Evolutionary conservation across 2,113 vertebrate species (phyloP), one percentile per base, ranked within the genome.

Genomic region (Hyla sarda): DNA sequence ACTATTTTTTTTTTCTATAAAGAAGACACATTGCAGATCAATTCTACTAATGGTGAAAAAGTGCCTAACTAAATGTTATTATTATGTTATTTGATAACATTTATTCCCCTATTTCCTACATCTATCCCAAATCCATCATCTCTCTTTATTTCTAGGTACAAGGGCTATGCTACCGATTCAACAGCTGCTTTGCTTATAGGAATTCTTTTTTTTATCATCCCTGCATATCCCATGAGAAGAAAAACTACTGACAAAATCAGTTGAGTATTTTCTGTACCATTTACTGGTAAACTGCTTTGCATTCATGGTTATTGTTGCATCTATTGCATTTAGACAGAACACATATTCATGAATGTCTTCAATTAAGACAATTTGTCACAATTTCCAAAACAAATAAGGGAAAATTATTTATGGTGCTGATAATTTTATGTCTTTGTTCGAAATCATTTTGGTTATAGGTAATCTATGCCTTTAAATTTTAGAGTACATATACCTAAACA

Each of bases 141-240:
- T 37, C 10, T 60, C 23, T 80, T 23, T 45, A 84, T 88, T 69
- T 83, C 50, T 88, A 98, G 97, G 85, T 92, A 96, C 52, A 74
- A 88, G 28, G 92, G 93, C 52, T 96, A 91, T 90, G 93, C 95
- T 90, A 95, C 96, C 0, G 97, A 99, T 86, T 96, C 97, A 89
- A 97, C 96, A 21, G 96, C 93, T 69, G 96, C 97, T 62, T 92
- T 99, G 87, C 77, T 96, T 80, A 83, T 97, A 87, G 97, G 97
- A 41, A n/a, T 98, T 19, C 88, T 96, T 19, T 95, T 98, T 87
- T 99, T 98, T 90, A 89, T 98, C 77, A 93, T 97, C 76, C 97
- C 97, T 56, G 95, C 95, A 82, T 91, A 97, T 83, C 92, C 56
- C 72, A 82, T 93, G 77, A 89, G 90, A 45, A 91, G 88, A 88